These are phyloP conservation scores for Agrypnus murinus DNA, from an alignment of 2,888 invertebrate species.

Conservation along the genomic window DNA sequence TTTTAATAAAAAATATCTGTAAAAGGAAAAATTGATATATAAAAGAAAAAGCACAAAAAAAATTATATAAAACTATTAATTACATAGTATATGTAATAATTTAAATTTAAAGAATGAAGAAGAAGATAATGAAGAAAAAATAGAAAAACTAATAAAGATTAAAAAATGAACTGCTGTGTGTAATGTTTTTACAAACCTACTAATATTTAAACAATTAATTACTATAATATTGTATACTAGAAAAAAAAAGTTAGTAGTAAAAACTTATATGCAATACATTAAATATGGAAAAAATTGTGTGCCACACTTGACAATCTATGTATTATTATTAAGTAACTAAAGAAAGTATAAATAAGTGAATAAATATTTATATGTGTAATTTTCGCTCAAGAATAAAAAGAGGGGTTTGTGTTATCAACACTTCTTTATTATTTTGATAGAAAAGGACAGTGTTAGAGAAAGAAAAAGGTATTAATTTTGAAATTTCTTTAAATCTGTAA, in stretches of 20 bases:
- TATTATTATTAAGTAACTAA: constrained; percentile 47
- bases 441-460: too few species aligned
- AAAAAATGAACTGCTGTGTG: constrained; percentile 24
- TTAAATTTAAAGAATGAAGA: too few species aligned
- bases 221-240: constrained; percentile 18
- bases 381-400: constrained; percentile 45
- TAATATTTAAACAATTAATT: constrained; percentile 8
- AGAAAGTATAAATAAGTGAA: constrained; percentile 23
- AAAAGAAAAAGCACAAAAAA: too few species aligned
- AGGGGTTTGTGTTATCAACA: constrained; percentile 1
- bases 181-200: constrained; percentile 40
- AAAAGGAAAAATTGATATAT: too few species aligned
- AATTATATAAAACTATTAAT: too few species aligned
- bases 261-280: constrained; percentile 42
- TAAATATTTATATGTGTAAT: constrained; percentile 44
- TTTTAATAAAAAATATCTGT: too few species aligned
- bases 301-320: constrained; percentile 58
- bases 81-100: too few species aligned
- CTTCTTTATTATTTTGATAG: too few species aligned
- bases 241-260: constrained; percentile 35
- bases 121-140: too few species aligned
- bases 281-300: constrained; percentile 41
- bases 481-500: too few species aligned
- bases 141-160: too few species aligned
- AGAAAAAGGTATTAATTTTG: too few species aligned